A percentile compares a stretch with the other conserved stretches of the same genome.
Evolutionary conservation across 2,797 vertebrate species (phyloP).

Genomic region (Alauda arvensis): DNA sequence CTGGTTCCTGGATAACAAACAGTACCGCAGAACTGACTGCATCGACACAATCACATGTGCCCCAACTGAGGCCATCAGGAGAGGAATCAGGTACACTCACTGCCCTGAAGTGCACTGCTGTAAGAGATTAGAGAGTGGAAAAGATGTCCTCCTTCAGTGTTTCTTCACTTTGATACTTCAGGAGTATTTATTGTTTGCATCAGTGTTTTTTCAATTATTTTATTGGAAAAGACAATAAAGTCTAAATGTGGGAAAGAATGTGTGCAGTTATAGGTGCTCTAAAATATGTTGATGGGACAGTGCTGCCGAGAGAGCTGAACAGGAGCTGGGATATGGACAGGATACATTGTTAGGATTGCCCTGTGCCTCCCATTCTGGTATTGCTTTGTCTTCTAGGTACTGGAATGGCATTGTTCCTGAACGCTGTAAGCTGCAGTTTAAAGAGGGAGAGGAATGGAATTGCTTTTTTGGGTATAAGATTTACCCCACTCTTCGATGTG

Average conservation of each 20-base stretch:
- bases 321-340: neutral
- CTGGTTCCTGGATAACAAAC: slow-evolving; percentile 97
- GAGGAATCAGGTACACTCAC: slow-evolving; percentile 69
- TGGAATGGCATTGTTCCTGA: slow-evolving; percentile 92
- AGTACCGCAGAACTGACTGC: slow-evolving; percentile 89
- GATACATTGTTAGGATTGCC: neutral
- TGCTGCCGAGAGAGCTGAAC: neutral
- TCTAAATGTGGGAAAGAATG: neutral
- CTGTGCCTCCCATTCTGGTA: neutral
- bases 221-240: neutral
- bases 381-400: slow-evolving; percentile 73
- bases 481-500: slow-evolving; percentile 92
- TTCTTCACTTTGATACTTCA: neutral
- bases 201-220: neutral
- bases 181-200: neutral
- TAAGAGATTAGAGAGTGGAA: neutral
- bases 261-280: neutral
- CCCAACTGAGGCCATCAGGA: slow-evolving; percentile 75
- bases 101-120: neutral
- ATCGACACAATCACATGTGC: slow-evolving; percentile 83
- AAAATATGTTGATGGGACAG: neutral
- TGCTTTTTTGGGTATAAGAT: slow-evolving; percentile 98
- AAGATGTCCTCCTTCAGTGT: neutral
- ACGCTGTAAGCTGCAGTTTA: slow-evolving; percentile 82
- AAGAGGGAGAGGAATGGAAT: slow-evolving; percentile 95